Percentiles rank a stretch among this genome's conserved stretches.
Evolutionary conservation across 2,113 vertebrate genomes (phyloP).

Genomic region (Numenius arquata): DNA sequence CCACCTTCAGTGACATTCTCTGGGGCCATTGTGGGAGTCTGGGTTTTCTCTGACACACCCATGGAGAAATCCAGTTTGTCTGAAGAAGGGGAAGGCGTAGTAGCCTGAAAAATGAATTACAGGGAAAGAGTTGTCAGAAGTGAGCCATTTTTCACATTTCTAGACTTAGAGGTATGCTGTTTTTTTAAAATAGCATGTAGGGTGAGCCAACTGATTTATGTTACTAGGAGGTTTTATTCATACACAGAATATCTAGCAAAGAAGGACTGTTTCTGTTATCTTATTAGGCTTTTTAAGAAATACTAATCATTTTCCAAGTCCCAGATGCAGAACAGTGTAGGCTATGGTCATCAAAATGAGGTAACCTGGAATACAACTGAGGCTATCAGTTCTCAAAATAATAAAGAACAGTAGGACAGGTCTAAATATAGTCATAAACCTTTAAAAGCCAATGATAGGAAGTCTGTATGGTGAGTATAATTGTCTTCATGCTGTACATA

Average conservation of each 20-base stretch:
- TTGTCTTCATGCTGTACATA: not conserved
- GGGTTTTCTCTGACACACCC: not conserved
- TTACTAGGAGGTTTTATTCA: not conserved
- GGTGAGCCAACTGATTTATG: not conserved
- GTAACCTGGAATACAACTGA: not conserved
- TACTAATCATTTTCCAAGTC: not conserved
- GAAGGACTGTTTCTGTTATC: not conserved
- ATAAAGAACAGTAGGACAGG: not conserved
- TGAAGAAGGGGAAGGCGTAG: conserved; percentile 25
- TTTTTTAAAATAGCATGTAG: not conserved
- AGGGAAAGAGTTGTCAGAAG: not conserved
- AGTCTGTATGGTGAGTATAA: not conserved
- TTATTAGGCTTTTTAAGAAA: not conserved
- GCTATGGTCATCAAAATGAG: not conserved
- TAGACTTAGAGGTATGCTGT: not conserved
- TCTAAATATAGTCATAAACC: not conserved
- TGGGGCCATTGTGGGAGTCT: not conserved
- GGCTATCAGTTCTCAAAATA: not conserved
- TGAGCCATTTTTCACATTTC: not conserved
- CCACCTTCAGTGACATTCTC: not conserved
- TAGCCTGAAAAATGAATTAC: conserved; percentile 52
- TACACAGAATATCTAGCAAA: not conserved
- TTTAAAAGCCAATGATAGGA: not conserved
- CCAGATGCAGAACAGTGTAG: not conserved
- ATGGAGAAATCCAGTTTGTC: conserved; percentile 37